Percentiles rank a stretch among this genome's conserved stretches.
Evolutionary conservation across 2,888 invertebrate genomes (phyloP).

Genomic region (Lymantria monacha): DNA sequence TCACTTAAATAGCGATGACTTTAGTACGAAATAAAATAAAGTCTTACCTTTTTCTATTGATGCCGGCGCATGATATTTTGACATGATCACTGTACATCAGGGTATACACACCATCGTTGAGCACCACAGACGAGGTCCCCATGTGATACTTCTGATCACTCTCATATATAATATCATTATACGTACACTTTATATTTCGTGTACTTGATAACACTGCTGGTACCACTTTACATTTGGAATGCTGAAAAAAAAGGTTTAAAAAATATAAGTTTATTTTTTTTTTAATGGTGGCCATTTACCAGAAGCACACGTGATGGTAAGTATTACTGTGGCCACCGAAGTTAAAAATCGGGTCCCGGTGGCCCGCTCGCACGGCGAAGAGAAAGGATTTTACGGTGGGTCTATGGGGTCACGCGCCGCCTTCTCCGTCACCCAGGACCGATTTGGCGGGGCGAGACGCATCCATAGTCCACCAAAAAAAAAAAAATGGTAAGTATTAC

Average conservation of each 20-base stretch:
- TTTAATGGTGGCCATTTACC: no score
- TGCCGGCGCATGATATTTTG: constrained; percentile 83
- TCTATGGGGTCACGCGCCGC: no score
- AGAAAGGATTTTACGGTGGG: no score
- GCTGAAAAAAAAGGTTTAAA: constrained; percentile 58
- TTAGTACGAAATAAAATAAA: neutral
- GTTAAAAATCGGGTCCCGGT: no score
- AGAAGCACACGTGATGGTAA: no score
- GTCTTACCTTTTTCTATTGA: constrained; percentile 48
- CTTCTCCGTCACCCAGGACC: no score
- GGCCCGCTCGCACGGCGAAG: no score
- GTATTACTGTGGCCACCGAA: no score
- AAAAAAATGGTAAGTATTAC: no score
- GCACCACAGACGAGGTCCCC: constrained; percentile 75
- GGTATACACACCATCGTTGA: constrained; percentile 81
- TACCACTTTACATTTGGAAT: constrained; percentile 66
- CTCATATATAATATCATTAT: constrained; percentile 87
- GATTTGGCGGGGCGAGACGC: no score
- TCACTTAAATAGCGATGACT: no score
- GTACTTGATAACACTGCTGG: constrained; percentile 47
- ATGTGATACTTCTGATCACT: constrained; percentile 83
- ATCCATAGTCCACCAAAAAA: no score
- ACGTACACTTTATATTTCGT: constrained; percentile 71
- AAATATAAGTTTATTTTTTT: neutral
- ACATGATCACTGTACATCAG: constrained; percentile 87